Conservation (phyloP, 2,888 invertebrate species). For the Ectemnius lituratus region DNA sequence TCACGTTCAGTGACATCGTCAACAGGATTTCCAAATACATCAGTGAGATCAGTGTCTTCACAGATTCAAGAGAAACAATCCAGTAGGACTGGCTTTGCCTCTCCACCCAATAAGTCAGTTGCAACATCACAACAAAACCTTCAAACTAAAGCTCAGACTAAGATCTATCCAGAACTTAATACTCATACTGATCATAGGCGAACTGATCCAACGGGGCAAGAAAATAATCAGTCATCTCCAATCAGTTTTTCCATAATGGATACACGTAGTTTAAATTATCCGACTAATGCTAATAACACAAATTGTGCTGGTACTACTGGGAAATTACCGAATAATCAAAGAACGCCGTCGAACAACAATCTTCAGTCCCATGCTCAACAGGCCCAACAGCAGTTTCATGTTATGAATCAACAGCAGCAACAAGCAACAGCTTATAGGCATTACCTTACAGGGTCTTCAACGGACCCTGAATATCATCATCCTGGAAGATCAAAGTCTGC, state of each 20-base stretch:
- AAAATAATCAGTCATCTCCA: conserved; percentile 85
- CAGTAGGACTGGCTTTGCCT: conserved; percentile 79
- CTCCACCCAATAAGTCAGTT: conserved; percentile 76
- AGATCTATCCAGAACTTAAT: conserved; percentile 85
- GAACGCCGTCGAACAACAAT: conserved; percentile 64
- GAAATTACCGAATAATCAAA: conserved; percentile 64
- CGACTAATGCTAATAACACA: conserved; percentile 76
- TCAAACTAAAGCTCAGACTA: conserved; percentile 88
- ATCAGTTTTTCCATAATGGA: conserved; percentile 89
- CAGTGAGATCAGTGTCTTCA: conserved; percentile 64
- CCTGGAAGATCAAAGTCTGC: conserved; percentile 81
- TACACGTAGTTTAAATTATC: conserved; percentile 83
- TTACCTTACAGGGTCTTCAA: conserved; percentile 82
- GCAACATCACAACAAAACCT: conserved; percentile 73
- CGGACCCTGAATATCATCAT: conserved; percentile 82
- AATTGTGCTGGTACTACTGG: conserved; percentile 61
- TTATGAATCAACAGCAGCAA: conserved; percentile 74
- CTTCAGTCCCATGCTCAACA: conserved; percentile 60
- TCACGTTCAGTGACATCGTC: conserved; percentile 76
- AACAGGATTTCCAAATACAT: conserved; percentile 72
- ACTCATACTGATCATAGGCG: conserved; percentile 74
- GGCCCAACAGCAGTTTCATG: conserved; percentile 78
- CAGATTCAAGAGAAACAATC: conserved; percentile 76
- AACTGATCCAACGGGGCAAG: conserved; percentile 79
- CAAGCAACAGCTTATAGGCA: conserved; percentile 81